Evolutionary conservation across 2,888 invertebrate species (phyloP).

Genomic region (Epinotia bilunana): DNA sequence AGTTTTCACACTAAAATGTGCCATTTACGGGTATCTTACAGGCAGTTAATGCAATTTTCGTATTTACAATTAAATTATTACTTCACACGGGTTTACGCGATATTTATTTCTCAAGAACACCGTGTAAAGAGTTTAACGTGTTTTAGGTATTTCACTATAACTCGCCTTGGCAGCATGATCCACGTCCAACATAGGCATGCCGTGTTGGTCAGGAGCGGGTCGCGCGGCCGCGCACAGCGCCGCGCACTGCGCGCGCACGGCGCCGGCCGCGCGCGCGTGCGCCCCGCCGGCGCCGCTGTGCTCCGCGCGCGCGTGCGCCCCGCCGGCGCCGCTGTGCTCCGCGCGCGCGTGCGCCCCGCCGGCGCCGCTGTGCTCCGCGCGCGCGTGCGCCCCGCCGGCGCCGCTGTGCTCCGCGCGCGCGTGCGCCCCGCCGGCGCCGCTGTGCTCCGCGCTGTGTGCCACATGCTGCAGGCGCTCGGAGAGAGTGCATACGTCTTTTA

Average conservation of each 20-base stretch:
- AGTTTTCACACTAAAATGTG: too few relatives aligned
- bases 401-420: constrained; percentile 29
- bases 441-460: constrained; percentile 34
- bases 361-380: constrained; percentile 4
- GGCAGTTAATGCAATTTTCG: too few relatives aligned
- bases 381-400: constrained; percentile 22
- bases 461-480: constrained; percentile 55
- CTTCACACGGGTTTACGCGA: too few relatives aligned
- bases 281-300: not conserved
- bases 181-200: not conserved
- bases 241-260: constrained; percentile 16
- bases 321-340: not conserved
- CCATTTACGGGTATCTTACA: too few relatives aligned
- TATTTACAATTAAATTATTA: too few relatives aligned
- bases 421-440: not conserved
- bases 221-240: not conserved
- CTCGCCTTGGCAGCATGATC: constrained; percentile 27
- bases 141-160: not conserved
- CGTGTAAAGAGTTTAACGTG: too few relatives aligned
- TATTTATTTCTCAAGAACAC: too few relatives aligned
- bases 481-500: constrained; percentile 62
- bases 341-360: not conserved
- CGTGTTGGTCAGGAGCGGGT: not conserved
- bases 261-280: constrained; percentile 27
- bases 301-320: too few relatives aligned